Conservation (phyloP, 2,797 vertebrate genomes). For the Cyprinodon diabolis region DNA sequence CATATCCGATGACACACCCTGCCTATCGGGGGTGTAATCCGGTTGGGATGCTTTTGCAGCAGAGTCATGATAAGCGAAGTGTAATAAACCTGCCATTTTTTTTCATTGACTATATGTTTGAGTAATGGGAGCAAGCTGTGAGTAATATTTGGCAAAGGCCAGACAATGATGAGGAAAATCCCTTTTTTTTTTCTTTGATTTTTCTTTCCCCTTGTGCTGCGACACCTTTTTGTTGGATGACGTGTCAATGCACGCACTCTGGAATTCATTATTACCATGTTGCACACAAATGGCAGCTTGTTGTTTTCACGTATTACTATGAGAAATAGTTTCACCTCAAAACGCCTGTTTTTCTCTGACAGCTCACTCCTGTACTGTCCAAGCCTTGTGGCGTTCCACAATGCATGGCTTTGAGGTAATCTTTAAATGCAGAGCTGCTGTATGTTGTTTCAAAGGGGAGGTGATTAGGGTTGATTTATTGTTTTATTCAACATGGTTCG, state of each 20-base stretch:
- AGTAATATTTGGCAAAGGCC: slow-evolving; percentile 70
- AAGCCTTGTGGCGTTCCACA: slow-evolving; percentile 30
- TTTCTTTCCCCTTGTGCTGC: slow-evolving; percentile 26
- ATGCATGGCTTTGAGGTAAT: slow-evolving; percentile 31
- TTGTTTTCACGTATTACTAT: slow-evolving; percentile 50
- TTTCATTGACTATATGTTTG: slow-evolving; percentile 57
- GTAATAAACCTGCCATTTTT: slow-evolving; percentile 67
- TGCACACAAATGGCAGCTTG: slow-evolving; percentile 53
- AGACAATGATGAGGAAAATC: slow-evolving; percentile 60
- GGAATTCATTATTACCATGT: slow-evolving; percentile 69
- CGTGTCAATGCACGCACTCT: slow-evolving; percentile 72
- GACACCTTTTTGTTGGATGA: slow-evolving; percentile 67
- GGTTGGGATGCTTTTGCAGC: slow-evolving; percentile 46
- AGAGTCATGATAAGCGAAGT: slow-evolving; percentile 60
- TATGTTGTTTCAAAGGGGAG: slow-evolving; percentile 46
- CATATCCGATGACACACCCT: slow-evolving; percentile 61
- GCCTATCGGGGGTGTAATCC: slow-evolving; percentile 55
- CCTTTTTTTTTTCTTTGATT: slow-evolving; percentile 23
- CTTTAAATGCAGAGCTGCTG: slow-evolving; percentile 31
- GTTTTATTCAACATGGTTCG: slow-evolving; percentile 29
- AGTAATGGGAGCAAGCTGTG: slow-evolving; percentile 37
- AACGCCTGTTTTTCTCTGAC: slow-evolving; percentile 19
- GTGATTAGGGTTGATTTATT: slow-evolving; percentile 46
- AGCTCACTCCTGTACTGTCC: slow-evolving; percentile 18
- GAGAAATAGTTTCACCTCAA: background rate